Evolutionary conservation across 1,140 invertebrate genomes (phyloP).

Genomic region (Drosophila eugracilis): DNA sequence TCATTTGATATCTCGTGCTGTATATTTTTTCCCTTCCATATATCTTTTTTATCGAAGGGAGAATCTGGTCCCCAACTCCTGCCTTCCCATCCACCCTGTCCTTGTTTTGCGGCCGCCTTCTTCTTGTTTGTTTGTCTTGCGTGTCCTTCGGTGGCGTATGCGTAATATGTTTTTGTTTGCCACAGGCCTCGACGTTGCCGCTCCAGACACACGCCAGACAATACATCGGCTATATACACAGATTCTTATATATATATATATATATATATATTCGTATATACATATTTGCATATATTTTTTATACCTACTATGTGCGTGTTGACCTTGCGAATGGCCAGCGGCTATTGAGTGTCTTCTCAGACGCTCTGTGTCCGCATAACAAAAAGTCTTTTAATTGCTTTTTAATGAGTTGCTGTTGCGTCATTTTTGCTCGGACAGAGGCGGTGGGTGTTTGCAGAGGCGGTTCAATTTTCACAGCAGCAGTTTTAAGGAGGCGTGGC

Average conservation of each 20-base stretch:
- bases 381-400: constrained; percentile 68
- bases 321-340: constrained; percentile 67
- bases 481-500: neutral
- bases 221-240: constrained; percentile 34
- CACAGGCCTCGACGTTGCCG: constrained; percentile 31
- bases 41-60: constrained; percentile 31
- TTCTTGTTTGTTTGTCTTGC: constrained; percentile 51
- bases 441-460: neutral
- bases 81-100: constrained; percentile 14
- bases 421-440: constrained; percentile 19
- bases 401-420: constrained; percentile 62
- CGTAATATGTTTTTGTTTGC: constrained; percentile 68
- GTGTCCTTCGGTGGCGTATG: constrained; percentile 61
- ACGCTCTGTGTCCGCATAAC: constrained; percentile 37
- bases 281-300: constrained; percentile 12
- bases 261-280: constrained; percentile 4
- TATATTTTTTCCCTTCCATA: constrained; percentile 28
- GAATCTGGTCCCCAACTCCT: neutral
- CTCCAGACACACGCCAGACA: constrained; percentile 57
- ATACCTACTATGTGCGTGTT: constrained; percentile 49
- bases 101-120: constrained; percentile 44
- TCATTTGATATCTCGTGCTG: constrained; percentile 27
- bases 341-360: constrained; percentile 39
- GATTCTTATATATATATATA: neutral
- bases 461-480: constrained; percentile 2